phyloP scores from a whole-genome alignment of 2,113 vertebrate species.

The Brienomyrus longianalis region DNA sequence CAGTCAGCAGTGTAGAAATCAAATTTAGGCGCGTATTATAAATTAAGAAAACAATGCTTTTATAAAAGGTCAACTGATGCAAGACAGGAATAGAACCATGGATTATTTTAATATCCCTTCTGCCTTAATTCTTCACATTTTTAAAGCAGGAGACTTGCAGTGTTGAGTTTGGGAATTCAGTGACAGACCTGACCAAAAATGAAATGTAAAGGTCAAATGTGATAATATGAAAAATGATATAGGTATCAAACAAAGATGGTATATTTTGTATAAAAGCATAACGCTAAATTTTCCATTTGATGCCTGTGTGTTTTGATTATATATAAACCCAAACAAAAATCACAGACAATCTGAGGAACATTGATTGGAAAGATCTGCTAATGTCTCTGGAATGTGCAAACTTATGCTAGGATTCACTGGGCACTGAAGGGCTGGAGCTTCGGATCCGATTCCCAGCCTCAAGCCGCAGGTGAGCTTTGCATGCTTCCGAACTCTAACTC shows the following conservation, averaged over 20 bases:
- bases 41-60: constrained; percentile 95
- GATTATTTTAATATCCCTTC: constrained; percentile 67
- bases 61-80: constrained; percentile 75
- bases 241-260: constrained; percentile 49
- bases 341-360: not conserved
- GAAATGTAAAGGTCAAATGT: constrained; percentile 58
- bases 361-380: not conserved
- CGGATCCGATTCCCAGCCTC: not conserved
- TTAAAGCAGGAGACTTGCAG: constrained; percentile 57
- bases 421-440: not conserved
- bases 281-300: not conserved
- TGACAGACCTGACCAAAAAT: constrained; percentile 51
- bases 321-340: not conserved
- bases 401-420: not conserved
- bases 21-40: constrained; percentile 63
- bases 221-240: constrained; percentile 61
- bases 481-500: not conserved
- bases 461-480: not conserved
- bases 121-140: constrained; percentile 60
- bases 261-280: not conserved
- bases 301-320: not conserved
- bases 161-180: constrained; percentile 48
- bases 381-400: not conserved
- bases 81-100: constrained; percentile 70
- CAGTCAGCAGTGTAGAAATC: constrained; percentile 77